Conservation (phyloP, 2,797 vertebrate genomes). For the Pogoniulus pusillus region DNA sequence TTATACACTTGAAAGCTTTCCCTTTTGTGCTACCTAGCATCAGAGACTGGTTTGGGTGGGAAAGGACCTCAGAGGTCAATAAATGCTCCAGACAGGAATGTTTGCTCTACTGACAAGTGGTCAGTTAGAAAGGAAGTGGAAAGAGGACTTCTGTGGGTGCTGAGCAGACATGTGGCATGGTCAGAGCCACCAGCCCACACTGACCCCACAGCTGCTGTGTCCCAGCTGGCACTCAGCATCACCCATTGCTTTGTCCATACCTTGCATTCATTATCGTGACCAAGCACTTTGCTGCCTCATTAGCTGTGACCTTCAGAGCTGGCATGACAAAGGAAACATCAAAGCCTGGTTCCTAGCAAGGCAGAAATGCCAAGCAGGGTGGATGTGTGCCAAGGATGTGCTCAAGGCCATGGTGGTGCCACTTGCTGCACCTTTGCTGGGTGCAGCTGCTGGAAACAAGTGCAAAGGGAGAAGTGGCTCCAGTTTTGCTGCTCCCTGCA, state of each 20-base stretch:
- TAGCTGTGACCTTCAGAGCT: neutral
- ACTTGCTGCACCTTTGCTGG: neutral
- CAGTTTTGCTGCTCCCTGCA: neutral
- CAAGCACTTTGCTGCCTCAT: neutral
- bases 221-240: neutral
- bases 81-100: too few species aligned
- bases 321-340: neutral
- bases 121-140: neutral
- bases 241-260: neutral
- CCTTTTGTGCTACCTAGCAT: neutral
- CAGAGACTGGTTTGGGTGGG: too few species aligned
- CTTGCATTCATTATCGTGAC: neutral
- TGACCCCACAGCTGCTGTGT: neutral
- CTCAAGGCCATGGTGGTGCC: accelerated
- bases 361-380: neutral
- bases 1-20: neutral
- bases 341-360: neutral
- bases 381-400: neutral
- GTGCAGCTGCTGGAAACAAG: neutral
- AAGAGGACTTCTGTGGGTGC: too few species aligned
- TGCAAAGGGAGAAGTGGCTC: neutral
- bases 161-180: too few species aligned
- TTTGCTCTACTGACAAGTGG: accelerated
- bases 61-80: too few species aligned
- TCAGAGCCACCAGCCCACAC: neutral